These are phyloP conservation scores for Catalaphyllia jardinei DNA, from an alignment of 64 coral and sea anemone species.

Conservation along the genomic window DNA sequence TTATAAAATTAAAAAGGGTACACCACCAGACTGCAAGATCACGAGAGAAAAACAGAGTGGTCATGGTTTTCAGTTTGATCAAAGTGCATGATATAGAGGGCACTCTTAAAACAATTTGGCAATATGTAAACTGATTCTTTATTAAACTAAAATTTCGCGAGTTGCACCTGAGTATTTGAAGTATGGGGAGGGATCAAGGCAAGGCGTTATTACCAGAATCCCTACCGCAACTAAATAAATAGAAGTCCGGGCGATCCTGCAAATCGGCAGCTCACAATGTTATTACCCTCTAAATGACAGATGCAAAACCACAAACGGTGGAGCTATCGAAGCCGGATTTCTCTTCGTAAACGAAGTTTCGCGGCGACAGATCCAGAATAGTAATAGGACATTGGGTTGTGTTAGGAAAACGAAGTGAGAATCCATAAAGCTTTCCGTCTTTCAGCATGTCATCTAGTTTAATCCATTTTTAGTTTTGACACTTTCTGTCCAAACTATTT, in stretches of 20 bases:
- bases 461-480: slow-evolving; percentile 25
- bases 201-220: not conserved
- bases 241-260: not conserved
- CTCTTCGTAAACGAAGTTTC: not conserved
- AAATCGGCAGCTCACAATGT: not conserved
- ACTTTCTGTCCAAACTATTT: slow-evolving; percentile 3
- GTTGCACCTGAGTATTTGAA: slow-evolving; percentile 21
- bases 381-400: not conserved
- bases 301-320: not conserved
- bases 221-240: not conserved
- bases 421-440: not conserved
- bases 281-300: not conserved
- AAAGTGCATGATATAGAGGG: no score
- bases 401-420: not conserved
- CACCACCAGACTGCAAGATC: no score
- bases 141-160: not conserved
- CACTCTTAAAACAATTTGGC: no score
- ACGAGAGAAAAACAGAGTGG: no score
- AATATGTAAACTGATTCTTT: not conserved
- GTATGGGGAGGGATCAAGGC: not conserved
- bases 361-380: not conserved
- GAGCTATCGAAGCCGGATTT: not conserved
- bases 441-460: slow-evolving; percentile 8
- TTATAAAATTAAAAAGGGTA: no score
- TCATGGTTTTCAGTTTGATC: no score